Conservation (phyloP, 1,140 invertebrate genomes). For the Drosophila bocki region DNA sequence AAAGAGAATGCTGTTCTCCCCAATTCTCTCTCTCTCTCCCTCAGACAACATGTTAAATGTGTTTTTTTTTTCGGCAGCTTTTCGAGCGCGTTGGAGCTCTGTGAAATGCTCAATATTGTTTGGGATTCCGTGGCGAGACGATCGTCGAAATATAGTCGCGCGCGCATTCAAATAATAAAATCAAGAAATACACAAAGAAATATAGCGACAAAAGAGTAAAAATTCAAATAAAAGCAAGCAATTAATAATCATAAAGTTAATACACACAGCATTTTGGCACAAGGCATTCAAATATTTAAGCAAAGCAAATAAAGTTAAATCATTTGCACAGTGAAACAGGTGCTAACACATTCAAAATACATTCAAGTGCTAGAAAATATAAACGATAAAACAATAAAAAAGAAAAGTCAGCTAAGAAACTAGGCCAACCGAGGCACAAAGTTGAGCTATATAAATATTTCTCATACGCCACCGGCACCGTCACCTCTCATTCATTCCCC, state of each 20-base stretch:
- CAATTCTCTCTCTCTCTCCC: conserved; percentile 15
- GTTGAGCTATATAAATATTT: conserved; percentile 57
- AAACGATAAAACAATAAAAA: conserved; percentile 13
- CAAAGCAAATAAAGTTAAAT: conserved; percentile 31
- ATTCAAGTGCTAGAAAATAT: conserved; percentile 36
- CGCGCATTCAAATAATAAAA: conserved; percentile 34
- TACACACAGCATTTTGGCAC: conserved; percentile 13
- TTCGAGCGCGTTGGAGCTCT: conserved; percentile 41
- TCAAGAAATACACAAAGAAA: conserved; percentile 24
- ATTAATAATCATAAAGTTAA: conserved; percentile 34
- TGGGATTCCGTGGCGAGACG: conserved; percentile 73
- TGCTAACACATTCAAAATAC: conserved; percentile 30
- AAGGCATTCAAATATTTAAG: conserved; percentile 19
- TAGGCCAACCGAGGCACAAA: conserved; percentile 49
- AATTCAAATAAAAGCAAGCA: conserved; percentile 16
- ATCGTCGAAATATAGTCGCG: conserved; percentile 56
- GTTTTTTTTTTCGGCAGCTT: conserved; percentile 55
- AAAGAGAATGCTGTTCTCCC: conserved; percentile 13
- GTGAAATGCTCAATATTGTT: conserved; percentile 73
- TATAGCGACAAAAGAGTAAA: conserved; percentile 9
- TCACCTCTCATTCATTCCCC: conserved; percentile 24
- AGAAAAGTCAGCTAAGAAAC: conserved; percentile 25
- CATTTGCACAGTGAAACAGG: conserved; percentile 12
- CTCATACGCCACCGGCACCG: conserved; percentile 68
- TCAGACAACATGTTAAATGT: conserved; percentile 37